A percentile compares a stretch with the other conserved stretches of the same genome.
phyloP scores from a whole-genome alignment of 2,113 vertebrate genomes.

The Recurvirostra avosetta region DNA sequence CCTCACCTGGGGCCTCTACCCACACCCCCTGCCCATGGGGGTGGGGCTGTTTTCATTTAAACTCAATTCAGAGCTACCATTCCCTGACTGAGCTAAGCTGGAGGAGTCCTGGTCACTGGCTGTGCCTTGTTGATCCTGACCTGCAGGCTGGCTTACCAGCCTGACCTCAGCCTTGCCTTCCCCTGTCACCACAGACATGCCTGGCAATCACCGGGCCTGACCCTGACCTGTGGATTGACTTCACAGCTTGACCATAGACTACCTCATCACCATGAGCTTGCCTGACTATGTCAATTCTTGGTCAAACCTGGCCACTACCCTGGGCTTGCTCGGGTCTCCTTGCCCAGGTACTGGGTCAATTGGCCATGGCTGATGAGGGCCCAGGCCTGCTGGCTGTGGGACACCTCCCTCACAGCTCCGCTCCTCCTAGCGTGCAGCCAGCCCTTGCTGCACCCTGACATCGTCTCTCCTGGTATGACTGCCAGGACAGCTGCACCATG shows the following conservation, averaged over 20 bases:
- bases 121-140: not conserved
- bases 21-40: not conserved
- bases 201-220: not conserved
- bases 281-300: not conserved
- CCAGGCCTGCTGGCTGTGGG: not conserved
- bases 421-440: not conserved
- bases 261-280: not conserved
- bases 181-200: not conserved
- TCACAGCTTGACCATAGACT: not conserved
- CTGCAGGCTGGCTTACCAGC: not conserved
- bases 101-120: not conserved
- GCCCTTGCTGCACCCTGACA: not conserved
- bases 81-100: rapidly evolving
- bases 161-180: not conserved
- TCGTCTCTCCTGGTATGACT: not conserved
- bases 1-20: not conserved
- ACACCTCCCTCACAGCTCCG: not conserved
- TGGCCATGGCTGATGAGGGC: not conserved
- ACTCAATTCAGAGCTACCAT: not conserved
- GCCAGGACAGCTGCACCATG: slow-evolving; percentile 28
- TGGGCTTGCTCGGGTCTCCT: not conserved
- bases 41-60: not conserved
- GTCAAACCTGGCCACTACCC: rapidly evolving
- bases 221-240: not conserved
- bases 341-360: not conserved